Base-by-base conservation (phyloP, 2,888 invertebrate genomes). In the Syrista parreyssii region DNA sequence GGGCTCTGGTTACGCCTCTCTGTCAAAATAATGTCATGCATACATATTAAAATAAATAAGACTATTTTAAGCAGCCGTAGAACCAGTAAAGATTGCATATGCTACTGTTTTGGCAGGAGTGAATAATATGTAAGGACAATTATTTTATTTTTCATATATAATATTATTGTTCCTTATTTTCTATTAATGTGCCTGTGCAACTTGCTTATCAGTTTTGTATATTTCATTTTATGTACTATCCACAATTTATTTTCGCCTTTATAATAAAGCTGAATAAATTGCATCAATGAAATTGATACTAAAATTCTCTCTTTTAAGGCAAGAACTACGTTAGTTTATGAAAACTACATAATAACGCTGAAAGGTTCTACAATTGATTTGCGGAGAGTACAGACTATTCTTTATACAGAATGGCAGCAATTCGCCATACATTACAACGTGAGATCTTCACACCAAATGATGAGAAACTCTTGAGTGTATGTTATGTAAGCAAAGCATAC, bases 381-480 rank as follows among this genome's bases (percentile, higher is more conserved):
- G 6, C 23, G 9, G 55, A 23, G 55, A 55, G 23, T 55, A 40
- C 40, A 0, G 9, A 40, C 6, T 55, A 55, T 55, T 15, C 1
- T 15, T 55, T 55, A 55, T 55, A 76, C 34, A 78, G 32, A 79
- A 96, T 96, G 95, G 94, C 95, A 79, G 94, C 95, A 35, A 95
- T 96, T 81, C 94, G 96, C 85, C 95, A 96, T 86, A 94, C 94
- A 55, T 91, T 97, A 79, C 96, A 97, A 90, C 94, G 95, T 85
- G 96, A 96, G 88, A 92, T 97, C 4, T 97, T 97, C 88, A 94
- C 95, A 84, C 94, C 95, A 3, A 94, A 93, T 83, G 96, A 96
- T 86, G 97, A 97, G 91, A 93, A 96, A 81, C 92, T 97, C 72
- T 92, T 97, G 69, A 95, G 95, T 12, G 94, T 96, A 75, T 96